Conservation (phyloP, 2,888 invertebrate genomes). For the Melanostoma scalare region DNA sequence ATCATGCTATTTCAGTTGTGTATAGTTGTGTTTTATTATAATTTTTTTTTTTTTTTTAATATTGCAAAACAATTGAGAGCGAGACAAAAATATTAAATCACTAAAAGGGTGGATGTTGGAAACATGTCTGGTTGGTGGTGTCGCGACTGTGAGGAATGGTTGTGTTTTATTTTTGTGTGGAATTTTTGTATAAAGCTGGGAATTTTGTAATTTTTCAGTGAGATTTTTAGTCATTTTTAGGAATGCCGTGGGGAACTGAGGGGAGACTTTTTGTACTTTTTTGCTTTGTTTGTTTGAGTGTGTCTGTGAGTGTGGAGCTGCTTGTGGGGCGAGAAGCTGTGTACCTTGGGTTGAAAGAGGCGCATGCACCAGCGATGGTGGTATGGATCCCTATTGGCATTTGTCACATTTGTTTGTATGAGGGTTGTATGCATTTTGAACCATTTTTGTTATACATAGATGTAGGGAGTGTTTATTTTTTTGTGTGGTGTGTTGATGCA, state of each 20-base stretch:
- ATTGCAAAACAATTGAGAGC: slow-evolving; percentile 69
- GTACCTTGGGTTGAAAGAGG: slow-evolving; percentile 67
- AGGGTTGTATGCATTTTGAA: slow-evolving; percentile 58
- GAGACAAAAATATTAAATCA: slow-evolving; percentile 68
- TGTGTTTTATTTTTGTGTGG: slow-evolving; percentile 2
- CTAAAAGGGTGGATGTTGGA: not conserved
- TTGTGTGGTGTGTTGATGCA: slow-evolving; percentile 11
- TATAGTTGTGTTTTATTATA: slow-evolving; percentile 13
- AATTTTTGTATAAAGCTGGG: slow-evolving; percentile 32
- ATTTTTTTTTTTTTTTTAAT: slow-evolving; percentile 38
- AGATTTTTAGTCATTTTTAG: slow-evolving; percentile 14
- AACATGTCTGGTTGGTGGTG: not conserved
- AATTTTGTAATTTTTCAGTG: slow-evolving; percentile 27
- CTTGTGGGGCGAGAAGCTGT: slow-evolving; percentile 52
- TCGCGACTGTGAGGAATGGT: not conserved
- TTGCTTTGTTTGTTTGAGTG: slow-evolving; percentile 34
- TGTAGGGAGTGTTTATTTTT: slow-evolving; percentile 6
- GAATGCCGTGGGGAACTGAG: not conserved
- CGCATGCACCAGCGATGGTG: slow-evolving; percentile 68
- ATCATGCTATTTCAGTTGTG: slow-evolving; percentile 66
- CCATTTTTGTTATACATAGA: slow-evolving; percentile 14
- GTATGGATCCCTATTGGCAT: slow-evolving; percentile 65
- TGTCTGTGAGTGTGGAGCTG: slow-evolving; percentile 30
- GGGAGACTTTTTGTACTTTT: slow-evolving; percentile 1
- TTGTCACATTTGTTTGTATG: slow-evolving; percentile 68